Conservation (phyloP, 2,113 vertebrate genomes). For the Pseudorectes ferrugineus region DNA sequence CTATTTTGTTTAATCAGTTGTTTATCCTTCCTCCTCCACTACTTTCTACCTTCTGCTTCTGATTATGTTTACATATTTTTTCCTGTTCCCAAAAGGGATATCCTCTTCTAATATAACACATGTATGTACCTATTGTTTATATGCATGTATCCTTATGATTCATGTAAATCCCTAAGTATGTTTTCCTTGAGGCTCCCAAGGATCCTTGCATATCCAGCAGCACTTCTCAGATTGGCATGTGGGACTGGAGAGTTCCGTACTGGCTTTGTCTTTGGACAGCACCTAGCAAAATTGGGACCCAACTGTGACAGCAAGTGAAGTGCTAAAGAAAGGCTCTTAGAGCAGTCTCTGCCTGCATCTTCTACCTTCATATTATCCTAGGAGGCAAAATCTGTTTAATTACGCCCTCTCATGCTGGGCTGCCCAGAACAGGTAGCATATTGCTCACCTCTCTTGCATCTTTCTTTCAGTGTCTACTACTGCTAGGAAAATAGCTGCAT, state of each 20-base stretch:
- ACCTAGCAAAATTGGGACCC: neutral
- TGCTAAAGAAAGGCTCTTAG: neutral
- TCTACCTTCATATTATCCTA: neutral
- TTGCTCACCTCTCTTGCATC: neutral
- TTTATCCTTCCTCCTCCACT: neutral
- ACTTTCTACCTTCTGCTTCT: neutral
- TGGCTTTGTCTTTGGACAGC: neutral
- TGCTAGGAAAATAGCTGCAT: conserved; percentile 49
- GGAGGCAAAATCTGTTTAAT: conserved; percentile 29
- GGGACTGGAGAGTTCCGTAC: neutral
- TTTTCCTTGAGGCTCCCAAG: neutral
- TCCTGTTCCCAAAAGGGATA: neutral
- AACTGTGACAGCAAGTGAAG: neutral
- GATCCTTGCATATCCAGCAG: neutral
- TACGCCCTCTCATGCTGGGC: neutral
- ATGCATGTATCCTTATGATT: neutral
- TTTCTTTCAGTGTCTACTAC: conserved; percentile 13
- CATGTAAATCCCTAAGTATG: neutral
- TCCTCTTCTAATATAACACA: neutral
- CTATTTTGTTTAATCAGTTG: neutral
- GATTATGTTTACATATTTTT: neutral
- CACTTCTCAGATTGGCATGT: neutral
- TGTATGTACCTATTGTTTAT: neutral
- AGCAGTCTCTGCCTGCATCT: neutral
- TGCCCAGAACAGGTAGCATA: conserved; percentile 40